phyloP scores from a whole-genome alignment of 2,113 vertebrate genomes.

The Lepus europaeus region DNA sequence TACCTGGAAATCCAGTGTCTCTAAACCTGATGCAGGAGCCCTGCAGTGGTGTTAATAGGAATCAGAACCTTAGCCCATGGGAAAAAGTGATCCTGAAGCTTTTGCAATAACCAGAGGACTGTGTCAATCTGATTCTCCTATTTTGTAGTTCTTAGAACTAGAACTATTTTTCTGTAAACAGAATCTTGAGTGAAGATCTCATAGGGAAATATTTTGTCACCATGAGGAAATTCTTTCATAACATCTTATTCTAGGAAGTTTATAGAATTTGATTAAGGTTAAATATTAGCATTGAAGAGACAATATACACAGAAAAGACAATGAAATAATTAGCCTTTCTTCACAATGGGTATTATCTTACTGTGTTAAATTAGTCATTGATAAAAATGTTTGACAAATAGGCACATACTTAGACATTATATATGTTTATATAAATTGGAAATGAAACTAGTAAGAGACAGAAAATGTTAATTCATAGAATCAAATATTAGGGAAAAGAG shows the following conservation, averaged over 20 bases:
- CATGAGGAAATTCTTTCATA: background rate
- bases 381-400: background rate
- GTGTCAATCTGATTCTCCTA: background rate
- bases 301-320: background rate
- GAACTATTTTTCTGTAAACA: background rate
- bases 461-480: background rate
- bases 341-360: background rate
- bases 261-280: background rate
- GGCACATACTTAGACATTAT: no score
- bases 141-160: background rate
- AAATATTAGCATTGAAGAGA: background rate
- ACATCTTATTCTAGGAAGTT: background rate
- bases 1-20: background rate
- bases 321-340: background rate
- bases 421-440: background rate
- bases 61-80: background rate
- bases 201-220: background rate
- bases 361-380: background rate
- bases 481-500: background rate
- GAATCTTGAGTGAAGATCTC: background rate
- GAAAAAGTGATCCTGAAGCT: background rate
- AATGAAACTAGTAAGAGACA: background rate
- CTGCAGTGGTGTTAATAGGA: background rate
- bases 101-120: background rate
- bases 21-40: background rate